Evolutionary conservation across 2,888 invertebrate species (phyloP), one percentile per base, ranked within the genome.

Genomic region (Dusona sp.): DNA sequence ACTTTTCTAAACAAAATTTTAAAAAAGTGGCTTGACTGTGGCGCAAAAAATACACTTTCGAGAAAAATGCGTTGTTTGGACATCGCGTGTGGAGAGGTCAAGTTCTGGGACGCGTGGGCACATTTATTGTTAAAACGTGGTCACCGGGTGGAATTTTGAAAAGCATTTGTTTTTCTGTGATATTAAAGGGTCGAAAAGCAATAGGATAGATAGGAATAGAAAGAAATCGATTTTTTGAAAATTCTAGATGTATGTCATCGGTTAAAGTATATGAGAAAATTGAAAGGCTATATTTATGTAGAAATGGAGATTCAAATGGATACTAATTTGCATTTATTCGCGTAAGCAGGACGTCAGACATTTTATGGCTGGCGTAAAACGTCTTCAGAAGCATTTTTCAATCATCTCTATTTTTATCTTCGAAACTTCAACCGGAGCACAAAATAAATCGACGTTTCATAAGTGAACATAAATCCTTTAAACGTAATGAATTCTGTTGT

Each of bases 311-410:
- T n/a, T n/a, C n/a, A n/a, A n/a, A n/a, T n/a, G n/a, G n/a, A n/a
- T n/a, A 0, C 13, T 11, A 54, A 25, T 57, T 57, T 57, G 25
- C 57, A 57, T 57, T 11, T 33, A 64, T 36, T 36, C 33, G 33
- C 33, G 19, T 19, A 8, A 64, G 8, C 16, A 64, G 7, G 19
- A 19, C 64, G 64, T 36, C 64, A n/a, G 33, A 25, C 13, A 64
- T 64, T 64, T 64, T 57, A 57, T 57, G 11, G 57, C 57, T 25
- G 57, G 16, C 16, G 29, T 29, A 61, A 61, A 61, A 61, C 29
- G 22, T 61, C 6, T 29, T 22, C 6, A 16, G 16, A 29, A 61
- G 61, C 16, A 29, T 61, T 61, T 61, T 16, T 61, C 61, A 6
- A 61, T 29, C 61, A 29, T 61, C 61, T 61, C 29, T 29, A 61